Evolutionary conservation across 2,113 vertebrate genomes (phyloP), one percentile per base, ranked within the genome.

Genomic region (Sapayoa aenigma): DNA sequence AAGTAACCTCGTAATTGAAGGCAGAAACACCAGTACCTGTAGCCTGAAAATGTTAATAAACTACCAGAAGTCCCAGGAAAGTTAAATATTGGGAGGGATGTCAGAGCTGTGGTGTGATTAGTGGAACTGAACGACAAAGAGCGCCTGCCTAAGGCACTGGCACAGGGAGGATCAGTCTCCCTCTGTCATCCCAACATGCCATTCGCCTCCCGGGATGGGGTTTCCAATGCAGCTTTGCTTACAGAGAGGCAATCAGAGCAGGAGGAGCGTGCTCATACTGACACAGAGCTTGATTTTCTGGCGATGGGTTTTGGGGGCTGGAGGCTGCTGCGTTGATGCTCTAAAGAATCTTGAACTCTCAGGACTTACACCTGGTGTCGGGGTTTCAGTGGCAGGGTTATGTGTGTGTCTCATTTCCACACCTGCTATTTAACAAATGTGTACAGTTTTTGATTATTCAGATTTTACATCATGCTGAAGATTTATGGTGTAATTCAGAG

Each of bases 1-100:
- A 96, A 88, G 66, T 41, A 35, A n/a, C 85, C 4, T 2, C 1
- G 39, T 84, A 95, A 95, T 93, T 95, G 94, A 91, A 79, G 87
- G 69, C 58, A 92, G 87, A 88, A 92, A 84, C 67, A 66, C 76
- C 58, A 44, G 35, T 27, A 94, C 92, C 91, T 87, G 90, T 82
- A 92, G 83, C 92, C 50, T 59, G 80, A 47, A 86, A 96, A 94
- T 77, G 85, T 90, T 97, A 92, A 87, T 84, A 94, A 95, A 74
- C 86, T 96, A 97, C 79, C 87, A 80, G 66, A 95, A 89, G 76
- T 95, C 94, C 91, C 94, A 90, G 89, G 84, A 95, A 97, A 97
- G 96, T 96, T 97, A 95, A 97, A 94, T 84, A 76, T 20, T 65
- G 84, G 84, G 77, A 94, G 80, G 67, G 72, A 69, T 84, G 85